Conservation (phyloP, 2,888 invertebrate genomes). For the Ganaspis brasiliensis region DNA sequence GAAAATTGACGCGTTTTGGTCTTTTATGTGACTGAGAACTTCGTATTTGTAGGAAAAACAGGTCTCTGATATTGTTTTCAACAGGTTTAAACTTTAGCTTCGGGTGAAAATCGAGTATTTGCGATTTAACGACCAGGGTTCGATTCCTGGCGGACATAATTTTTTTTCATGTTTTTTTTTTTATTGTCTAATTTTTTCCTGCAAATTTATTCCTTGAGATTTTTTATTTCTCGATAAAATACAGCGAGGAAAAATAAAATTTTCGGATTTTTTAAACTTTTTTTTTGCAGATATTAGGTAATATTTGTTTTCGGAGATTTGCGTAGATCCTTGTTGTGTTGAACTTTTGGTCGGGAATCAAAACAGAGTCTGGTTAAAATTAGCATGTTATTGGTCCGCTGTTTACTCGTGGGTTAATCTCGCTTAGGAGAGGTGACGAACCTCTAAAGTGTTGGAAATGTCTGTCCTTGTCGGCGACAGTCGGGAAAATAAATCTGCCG, state of each 20-base stretch:
- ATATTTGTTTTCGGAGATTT: not conserved
- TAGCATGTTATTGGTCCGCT: constrained; percentile 78
- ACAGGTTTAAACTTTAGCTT: not conserved
- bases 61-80: not conserved
- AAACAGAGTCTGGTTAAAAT: constrained; percentile 55
- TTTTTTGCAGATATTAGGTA: not conserved
- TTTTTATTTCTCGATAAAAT: too few relatives aligned
- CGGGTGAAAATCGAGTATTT: not conserved
- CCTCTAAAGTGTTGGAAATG: constrained; percentile 48
- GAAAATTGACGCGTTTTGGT: too few relatives aligned
- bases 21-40: too few relatives aligned
- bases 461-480: not conserved
- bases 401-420: constrained; percentile 77
- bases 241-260: too few relatives aligned
- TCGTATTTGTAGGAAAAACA: too few relatives aligned
- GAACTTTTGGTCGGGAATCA: constrained; percentile 7
- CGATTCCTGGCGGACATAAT: constrained; percentile 37
- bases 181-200: constrained; percentile 34
- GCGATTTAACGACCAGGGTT: not conserved
- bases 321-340: not conserved
- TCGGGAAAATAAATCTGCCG: constrained; percentile 21
- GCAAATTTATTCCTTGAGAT: not conserved
- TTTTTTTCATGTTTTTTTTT: not conserved
- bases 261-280: too few relatives aligned
- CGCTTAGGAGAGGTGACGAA: constrained; percentile 51